Evolutionary conservation across 2,113 vertebrate genomes (phyloP).

Genomic region (Emydura subglobosa): DNA sequence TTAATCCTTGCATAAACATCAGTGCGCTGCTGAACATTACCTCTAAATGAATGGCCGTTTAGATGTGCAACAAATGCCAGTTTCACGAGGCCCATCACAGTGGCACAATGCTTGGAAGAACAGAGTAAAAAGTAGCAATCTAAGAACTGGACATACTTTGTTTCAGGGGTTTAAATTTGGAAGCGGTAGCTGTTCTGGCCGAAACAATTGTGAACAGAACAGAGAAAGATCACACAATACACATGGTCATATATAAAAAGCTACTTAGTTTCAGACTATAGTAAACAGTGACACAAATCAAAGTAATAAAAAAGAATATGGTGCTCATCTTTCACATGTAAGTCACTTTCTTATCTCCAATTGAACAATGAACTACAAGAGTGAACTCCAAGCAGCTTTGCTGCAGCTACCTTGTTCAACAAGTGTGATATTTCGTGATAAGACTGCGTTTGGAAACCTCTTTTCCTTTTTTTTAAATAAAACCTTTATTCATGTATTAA

Average conservation of each 20-base stretch:
- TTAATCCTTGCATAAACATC: slow-evolving; percentile 14
- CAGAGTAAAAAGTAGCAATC: slow-evolving; percentile 21
- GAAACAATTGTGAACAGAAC: not conserved
- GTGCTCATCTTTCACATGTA: slow-evolving; percentile 1
- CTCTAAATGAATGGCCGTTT: slow-evolving; percentile 79
- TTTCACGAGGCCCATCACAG: slow-evolving; percentile 71
- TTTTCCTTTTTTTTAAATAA: not conserved
- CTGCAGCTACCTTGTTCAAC: slow-evolving; percentile 30
- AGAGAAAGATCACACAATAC: not conserved
- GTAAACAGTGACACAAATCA: not conserved
- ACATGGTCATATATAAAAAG: slow-evolving; percentile 42
- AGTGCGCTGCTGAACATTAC: slow-evolving; percentile 75
- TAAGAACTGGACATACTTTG: not conserved
- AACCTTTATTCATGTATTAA: not conserved
- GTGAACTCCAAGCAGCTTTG: not conserved
- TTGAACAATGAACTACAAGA: not conserved
- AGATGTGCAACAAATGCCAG: slow-evolving; percentile 56
- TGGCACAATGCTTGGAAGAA: slow-evolving; percentile 73
- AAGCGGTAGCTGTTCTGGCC: slow-evolving; percentile 6
- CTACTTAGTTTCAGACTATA: slow-evolving; percentile 8
- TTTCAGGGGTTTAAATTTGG: not conserved
- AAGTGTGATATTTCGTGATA: not conserved
- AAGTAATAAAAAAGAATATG: not conserved
- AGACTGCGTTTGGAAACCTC: not conserved
- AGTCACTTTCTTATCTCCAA: not conserved